phyloP scores from a whole-genome alignment of 1,140 invertebrate species.

The Drosophila jambulina region DNA sequence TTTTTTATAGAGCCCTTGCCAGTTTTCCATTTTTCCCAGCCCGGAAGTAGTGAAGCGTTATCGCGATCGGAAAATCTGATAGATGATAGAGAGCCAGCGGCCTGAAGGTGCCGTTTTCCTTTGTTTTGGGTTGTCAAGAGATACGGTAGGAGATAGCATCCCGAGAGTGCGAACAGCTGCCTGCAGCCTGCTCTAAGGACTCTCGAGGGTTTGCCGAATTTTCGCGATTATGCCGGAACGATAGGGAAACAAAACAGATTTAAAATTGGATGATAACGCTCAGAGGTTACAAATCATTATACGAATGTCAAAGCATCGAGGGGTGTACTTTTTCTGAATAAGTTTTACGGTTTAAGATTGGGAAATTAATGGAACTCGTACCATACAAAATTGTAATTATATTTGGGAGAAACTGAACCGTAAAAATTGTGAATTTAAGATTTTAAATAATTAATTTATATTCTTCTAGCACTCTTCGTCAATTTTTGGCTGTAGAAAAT shows the following conservation, averaged over 20 bases:
- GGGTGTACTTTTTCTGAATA: conserved; percentile 11
- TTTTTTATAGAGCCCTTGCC: conserved; percentile 22
- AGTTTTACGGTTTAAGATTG: background rate
- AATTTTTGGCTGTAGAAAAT: background rate
- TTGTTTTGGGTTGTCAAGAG: conserved; percentile 45
- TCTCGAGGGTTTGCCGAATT: conserved; percentile 25
- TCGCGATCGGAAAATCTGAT: conserved; percentile 60
- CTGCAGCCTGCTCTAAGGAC: conserved; percentile 33
- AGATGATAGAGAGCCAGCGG: conserved; percentile 36
- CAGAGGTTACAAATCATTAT: conserved; percentile 48
- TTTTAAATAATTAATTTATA: background rate
- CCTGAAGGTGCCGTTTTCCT: conserved; percentile 61
- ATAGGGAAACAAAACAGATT: conserved; percentile 29
- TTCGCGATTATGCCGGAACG: conserved; percentile 53
- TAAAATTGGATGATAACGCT: conserved; percentile 58
- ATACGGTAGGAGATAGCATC: conserved; percentile 41
- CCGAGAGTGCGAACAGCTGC: conserved; percentile 65
- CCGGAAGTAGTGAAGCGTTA: conserved; percentile 71
- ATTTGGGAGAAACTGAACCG: background rate
- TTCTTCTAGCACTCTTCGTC: background rate
- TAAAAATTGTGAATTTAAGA: background rate
- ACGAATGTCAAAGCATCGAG: conserved; percentile 57
- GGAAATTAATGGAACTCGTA: conserved; percentile 8
- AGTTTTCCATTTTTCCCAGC: conserved; percentile 5
- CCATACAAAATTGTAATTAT: background rate